Evolutionary conservation across 1,140 invertebrate genomes (phyloP).

Genomic region (Chlorops oryzae): DNA sequence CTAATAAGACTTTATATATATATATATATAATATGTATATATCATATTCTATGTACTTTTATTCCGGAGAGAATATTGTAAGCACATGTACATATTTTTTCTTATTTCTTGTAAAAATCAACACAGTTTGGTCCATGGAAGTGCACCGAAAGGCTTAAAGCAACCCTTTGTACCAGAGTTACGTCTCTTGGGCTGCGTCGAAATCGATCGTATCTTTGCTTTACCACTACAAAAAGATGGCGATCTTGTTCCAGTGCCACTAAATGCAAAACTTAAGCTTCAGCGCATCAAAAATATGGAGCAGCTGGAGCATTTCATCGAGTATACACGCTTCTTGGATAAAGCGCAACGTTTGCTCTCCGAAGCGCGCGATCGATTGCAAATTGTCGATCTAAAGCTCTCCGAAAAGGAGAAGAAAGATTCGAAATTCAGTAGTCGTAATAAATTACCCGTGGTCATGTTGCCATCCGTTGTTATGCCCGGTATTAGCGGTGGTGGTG

Average conservation of each 20-base stretch:
- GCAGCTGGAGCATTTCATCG: slow-evolving; percentile 68
- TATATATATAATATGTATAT: no score
- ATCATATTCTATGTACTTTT: background rate
- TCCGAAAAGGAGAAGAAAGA: slow-evolving; percentile 55
- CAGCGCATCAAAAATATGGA: slow-evolving; percentile 78
- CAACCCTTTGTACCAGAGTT: slow-evolving; percentile 77
- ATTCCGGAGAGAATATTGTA: background rate
- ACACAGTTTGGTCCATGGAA: slow-evolving; percentile 75
- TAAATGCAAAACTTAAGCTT: slow-evolving; percentile 79
- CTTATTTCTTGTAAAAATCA: background rate
- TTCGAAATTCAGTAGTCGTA: slow-evolving; percentile 43
- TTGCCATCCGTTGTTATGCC: slow-evolving; percentile 50
- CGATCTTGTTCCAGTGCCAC: slow-evolving; percentile 71
- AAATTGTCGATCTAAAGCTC: slow-evolving; percentile 69
- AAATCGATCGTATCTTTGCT: slow-evolving; percentile 77
- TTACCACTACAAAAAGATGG: slow-evolving; percentile 75
- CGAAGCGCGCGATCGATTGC: slow-evolving; percentile 78
- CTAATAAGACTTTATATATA: no score
- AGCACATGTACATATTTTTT: background rate
- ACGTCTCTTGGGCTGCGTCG: slow-evolving; percentile 74
- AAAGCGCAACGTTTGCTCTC: slow-evolving; percentile 70
- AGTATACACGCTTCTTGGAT: slow-evolving; percentile 73
- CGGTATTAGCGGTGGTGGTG: no score
- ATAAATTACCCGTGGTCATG: slow-evolving; percentile 41
- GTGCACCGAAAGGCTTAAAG: slow-evolving; percentile 70